Conservation (phyloP, 2,113 vertebrate genomes). For the Aleadryas rufinucha region DNA sequence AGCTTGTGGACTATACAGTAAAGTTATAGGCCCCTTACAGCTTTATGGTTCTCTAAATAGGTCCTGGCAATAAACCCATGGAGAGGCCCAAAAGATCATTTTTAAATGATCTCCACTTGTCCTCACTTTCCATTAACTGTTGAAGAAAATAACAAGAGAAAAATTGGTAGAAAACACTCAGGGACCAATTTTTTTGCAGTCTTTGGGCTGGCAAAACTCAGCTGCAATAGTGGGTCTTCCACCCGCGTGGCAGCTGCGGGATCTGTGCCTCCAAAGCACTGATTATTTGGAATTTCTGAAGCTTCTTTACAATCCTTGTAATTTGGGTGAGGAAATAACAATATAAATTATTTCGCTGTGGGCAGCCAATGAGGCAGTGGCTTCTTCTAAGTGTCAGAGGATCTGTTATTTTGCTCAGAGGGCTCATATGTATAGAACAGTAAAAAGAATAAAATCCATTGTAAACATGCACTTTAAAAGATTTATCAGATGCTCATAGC, state of each 20-base stretch:
- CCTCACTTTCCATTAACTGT: constrained; percentile 50
- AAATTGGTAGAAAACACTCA: not conserved
- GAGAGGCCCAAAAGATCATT: constrained; percentile 41
- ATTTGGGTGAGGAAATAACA: constrained; percentile 43
- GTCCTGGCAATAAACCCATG: not conserved
- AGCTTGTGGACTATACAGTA: not conserved
- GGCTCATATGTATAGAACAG: constrained; percentile 38
- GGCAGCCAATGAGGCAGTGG: constrained; percentile 41
- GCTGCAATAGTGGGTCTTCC: not conserved
- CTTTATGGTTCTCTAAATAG: constrained; percentile 21
- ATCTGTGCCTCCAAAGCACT: not conserved
- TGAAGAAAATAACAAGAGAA: constrained; percentile 31
- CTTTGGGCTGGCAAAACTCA: not conserved
- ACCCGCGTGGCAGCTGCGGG: not conserved
- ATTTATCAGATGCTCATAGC: constrained; percentile 63
- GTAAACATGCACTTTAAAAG: constrained; percentile 68
- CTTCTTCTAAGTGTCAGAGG: constrained; percentile 25
- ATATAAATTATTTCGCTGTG: constrained; percentile 40
- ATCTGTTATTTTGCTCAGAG: constrained; percentile 65
- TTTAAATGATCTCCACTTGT: constrained; percentile 56
- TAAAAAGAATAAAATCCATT: constrained; percentile 68
- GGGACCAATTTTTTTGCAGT: constrained; percentile 45
- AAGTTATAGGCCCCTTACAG: not conserved
- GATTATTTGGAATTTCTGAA: constrained; percentile 1
- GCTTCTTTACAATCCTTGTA: constrained; percentile 11